Evolutionary conservation across 2,113 vertebrate species (phyloP).

Genomic region (Thunnus thynnus): DNA sequence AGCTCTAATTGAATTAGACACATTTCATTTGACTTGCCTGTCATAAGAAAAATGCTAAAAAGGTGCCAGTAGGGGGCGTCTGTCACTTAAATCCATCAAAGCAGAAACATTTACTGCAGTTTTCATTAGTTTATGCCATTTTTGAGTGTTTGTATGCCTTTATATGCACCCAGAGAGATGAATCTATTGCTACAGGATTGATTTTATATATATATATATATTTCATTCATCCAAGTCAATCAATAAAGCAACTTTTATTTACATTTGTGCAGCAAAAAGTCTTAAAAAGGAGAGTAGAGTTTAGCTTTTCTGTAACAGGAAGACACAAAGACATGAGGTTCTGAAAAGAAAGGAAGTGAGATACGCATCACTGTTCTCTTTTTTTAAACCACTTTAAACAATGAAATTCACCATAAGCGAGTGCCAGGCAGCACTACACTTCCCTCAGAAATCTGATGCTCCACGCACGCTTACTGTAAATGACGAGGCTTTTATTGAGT

Average conservation of each 20-base stretch:
- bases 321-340: slow-evolving; percentile 30
- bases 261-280: neutral
- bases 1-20: slow-evolving; percentile 29
- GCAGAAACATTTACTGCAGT: neutral
- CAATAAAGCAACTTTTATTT: neutral
- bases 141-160: neutral
- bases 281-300: neutral
- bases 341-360: slow-evolving; percentile 62
- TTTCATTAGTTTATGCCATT: neutral
- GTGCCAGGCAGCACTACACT: neutral
- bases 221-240: neutral
- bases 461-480: neutral
- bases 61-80: slow-evolving; percentile 16
- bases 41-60: neutral
- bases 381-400: neutral
- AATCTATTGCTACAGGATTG: neutral
- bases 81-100: neutral
- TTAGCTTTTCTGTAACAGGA: slow-evolving; percentile 37
- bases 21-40: slow-evolving; percentile 11
- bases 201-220: neutral
- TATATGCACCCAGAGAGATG: fast-evolving
- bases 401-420: neutral
- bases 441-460: slow-evolving; percentile 13
- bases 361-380: slow-evolving; percentile 47
- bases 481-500: neutral